Percentiles rank a stretch among this genome's conserved stretches.
These are phyloP conservation scores for Thera obeliscata DNA, from an alignment of 2,888 invertebrate genomes.

Conservation along the genomic window DNA sequence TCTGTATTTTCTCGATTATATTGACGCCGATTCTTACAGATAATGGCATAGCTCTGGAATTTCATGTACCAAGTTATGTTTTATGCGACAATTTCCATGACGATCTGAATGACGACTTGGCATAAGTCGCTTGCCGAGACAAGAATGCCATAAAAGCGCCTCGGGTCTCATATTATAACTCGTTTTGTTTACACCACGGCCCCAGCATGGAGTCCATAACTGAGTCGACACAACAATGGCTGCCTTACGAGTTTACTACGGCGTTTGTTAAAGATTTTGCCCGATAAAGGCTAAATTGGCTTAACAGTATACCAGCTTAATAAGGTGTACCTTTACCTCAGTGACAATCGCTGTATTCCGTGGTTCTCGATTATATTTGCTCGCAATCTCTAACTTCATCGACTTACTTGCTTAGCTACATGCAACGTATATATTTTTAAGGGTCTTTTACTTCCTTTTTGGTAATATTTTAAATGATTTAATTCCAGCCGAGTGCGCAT, in stretches of 20 bases:
- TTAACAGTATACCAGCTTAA: conserved; percentile 56
- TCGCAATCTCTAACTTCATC: conserved; percentile 43
- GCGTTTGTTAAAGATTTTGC: conserved; percentile 66
- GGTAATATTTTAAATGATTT: conserved; percentile 66
- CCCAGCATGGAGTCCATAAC: conserved; percentile 57
- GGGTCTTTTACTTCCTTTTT: conserved; percentile 47
- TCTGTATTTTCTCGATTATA: conserved; percentile 30
- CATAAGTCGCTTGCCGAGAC: conserved; percentile 54
- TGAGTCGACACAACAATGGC: conserved; percentile 75
- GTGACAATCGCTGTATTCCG: conserved; percentile 54
- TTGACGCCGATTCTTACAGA: conserved; percentile 23
- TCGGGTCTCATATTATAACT: conserved; percentile 65
- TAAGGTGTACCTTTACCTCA: conserved; percentile 58
- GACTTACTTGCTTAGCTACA: conserved; percentile 22
- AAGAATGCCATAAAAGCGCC: conserved; percentile 68
- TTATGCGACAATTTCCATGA: conserved; percentile 32
- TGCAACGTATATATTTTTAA: conserved; percentile 21
- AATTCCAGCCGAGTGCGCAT: conserved; percentile 65
- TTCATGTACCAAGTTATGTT: conserved; percentile 21
- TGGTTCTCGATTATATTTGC: conserved; percentile 44
- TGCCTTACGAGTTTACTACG: conserved; percentile 57
- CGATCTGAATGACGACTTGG: conserved; percentile 47
- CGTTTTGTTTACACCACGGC: conserved; percentile 67
- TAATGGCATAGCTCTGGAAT: conserved; percentile 18
- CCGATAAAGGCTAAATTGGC: conserved; percentile 76